Evolutionary conservation across 2,113 vertebrate genomes (phyloP).

Genomic region (Syrmaticus mikado): DNA sequence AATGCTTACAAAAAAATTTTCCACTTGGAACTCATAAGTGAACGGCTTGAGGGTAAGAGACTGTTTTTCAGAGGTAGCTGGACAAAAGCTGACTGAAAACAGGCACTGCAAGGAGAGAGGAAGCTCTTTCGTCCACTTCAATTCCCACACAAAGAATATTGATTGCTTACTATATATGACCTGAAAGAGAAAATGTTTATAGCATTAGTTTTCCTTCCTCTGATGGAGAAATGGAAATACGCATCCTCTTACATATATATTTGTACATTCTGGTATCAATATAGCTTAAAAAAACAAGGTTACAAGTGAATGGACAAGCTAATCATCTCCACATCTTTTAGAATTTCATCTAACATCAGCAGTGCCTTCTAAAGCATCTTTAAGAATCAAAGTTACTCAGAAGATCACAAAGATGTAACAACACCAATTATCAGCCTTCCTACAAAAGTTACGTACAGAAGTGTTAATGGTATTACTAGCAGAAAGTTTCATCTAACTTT

Average conservation of each 20-base stretch:
- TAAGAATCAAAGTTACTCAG: neutral
- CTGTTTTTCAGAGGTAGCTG: constrained; percentile 77
- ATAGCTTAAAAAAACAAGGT: neutral
- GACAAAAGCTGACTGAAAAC: constrained; percentile 89
- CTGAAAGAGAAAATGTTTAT: constrained; percentile 71
- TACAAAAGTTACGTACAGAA: neutral
- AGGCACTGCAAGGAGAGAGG: constrained; percentile 85
- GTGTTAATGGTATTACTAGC: neutral
- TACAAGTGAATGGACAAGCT: neutral
- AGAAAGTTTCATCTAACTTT: neutral
- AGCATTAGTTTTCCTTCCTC: constrained; percentile 39
- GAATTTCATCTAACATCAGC: neutral
- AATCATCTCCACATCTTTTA: neutral
- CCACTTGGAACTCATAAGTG: constrained; percentile 89
- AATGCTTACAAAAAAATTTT: constrained; percentile 89
- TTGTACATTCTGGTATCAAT: neutral
- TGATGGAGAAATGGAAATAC: neutral
- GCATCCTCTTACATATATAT: neutral
- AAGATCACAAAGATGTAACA: neutral
- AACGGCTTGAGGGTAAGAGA: constrained; percentile 85
- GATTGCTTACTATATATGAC: constrained; percentile 87
- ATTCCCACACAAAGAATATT: constrained; percentile 94
- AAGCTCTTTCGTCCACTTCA: constrained; percentile 86
- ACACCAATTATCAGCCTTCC: neutral
- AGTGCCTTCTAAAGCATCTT: neutral